Conservation (phyloP, 2,888 invertebrate species). For the Cheilosia pagana region DNA sequence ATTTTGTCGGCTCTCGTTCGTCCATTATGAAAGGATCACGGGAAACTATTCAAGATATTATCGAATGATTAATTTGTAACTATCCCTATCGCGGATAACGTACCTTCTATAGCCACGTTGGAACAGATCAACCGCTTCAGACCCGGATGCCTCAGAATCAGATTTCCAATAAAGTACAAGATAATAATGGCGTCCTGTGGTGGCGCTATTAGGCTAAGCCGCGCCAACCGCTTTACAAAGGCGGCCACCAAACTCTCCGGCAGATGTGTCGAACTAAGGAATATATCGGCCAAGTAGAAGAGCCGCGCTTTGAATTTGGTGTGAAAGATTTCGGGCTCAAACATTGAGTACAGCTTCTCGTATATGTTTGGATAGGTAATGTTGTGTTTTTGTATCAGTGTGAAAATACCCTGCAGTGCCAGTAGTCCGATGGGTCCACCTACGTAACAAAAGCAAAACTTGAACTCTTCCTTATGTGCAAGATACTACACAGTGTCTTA, state of each 20-base stretch:
- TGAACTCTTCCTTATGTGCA: background rate
- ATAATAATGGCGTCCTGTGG: slow-evolving; percentile 91
- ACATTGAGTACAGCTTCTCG: slow-evolving; percentile 96
- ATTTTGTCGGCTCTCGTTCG: slow-evolving; percentile 90
- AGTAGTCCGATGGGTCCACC: slow-evolving; percentile 95
- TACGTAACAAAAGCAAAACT: slow-evolving; percentile 79
- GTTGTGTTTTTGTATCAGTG: slow-evolving; percentile 95
- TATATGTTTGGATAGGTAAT: slow-evolving; percentile 98
- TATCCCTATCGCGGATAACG: background rate
- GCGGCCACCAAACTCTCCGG: slow-evolving; percentile 96
- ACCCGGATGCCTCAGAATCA: slow-evolving; percentile 93
- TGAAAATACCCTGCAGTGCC: slow-evolving; percentile 95
- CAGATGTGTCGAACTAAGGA: slow-evolving; percentile 96
- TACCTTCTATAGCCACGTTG: slow-evolving; percentile 83
- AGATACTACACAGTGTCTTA: slow-evolving; percentile 77
- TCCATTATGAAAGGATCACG: slow-evolving; percentile 93
- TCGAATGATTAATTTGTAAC: background rate
- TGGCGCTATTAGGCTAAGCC: slow-evolving; percentile 92
- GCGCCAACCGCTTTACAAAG: slow-evolving; percentile 94
- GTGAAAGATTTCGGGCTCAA: slow-evolving; percentile 95
- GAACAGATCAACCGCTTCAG: slow-evolving; percentile 88
- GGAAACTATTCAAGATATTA: slow-evolving; percentile 70
- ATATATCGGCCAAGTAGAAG: slow-evolving; percentile 94
- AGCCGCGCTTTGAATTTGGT: slow-evolving; percentile 95
- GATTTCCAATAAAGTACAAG: slow-evolving; percentile 92